Evolutionary conservation across 2,113 vertebrate genomes (phyloP), one percentile per base, ranked within the genome.

Genomic region (Amblyornis subalaris): DNA sequence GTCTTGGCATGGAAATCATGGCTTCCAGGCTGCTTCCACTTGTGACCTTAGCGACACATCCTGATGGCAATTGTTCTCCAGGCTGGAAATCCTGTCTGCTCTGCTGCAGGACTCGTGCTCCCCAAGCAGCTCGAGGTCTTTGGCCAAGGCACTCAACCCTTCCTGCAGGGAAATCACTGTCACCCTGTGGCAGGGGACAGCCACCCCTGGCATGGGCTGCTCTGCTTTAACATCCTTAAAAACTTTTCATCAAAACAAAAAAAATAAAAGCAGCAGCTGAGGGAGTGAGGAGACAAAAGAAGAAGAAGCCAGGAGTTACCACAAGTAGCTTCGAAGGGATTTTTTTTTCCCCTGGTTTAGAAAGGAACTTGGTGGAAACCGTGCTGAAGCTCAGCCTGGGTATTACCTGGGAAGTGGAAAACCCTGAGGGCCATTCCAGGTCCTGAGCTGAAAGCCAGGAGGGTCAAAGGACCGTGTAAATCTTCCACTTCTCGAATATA

Each of bases 1-100:
- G 25, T 8, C 74, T 72, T 54, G 72, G 64, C 64, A 2, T 29
- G 44, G 92, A 91, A 77, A 70, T 38, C 33, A 4, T 1, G 0
- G 75, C 85, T 82, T 60, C 29, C 55, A 70, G 71, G 36, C 88
- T 66, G 70, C 93, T 94, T 92, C 75, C 88, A 88, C 75, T 85
- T 14, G 22, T 85, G 92, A 80, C 47, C 90, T 85, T 80, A 80
- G 58, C 0, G 1, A 20, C 90, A 88, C 75, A 92, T 95, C 90
- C 90, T 96, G 92, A 33, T 90, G 79, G 79, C 55, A 62, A 83
- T 94, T 96, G 92, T 93, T 94, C 88, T 92, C 75, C 2, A 4
- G 8, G 76, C 60, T 96, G 96, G 96, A 92, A 95, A 96, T 96
- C 88, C 96, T 96, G 90, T 91, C 67, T 2, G 11, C 47, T 70